phyloP scores from a whole-genome alignment of 92 coral and sea anemone genomes.

The Palythoa grandis region DNA sequence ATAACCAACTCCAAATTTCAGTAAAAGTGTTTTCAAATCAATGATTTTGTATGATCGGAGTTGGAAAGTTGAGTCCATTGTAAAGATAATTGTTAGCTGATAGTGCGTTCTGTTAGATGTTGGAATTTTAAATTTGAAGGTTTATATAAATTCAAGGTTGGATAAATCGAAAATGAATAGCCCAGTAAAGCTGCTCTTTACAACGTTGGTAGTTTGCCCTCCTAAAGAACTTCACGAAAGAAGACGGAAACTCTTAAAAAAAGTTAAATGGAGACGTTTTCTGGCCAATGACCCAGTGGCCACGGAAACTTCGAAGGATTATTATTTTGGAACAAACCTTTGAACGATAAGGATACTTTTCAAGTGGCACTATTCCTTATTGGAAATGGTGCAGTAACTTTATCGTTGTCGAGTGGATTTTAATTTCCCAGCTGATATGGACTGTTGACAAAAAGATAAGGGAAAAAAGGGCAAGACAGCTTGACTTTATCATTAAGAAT shows the following conservation, averaged over 20 bases:
- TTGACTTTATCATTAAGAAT: neutral
- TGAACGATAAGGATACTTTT: constrained; percentile 11
- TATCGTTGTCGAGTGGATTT: neutral
- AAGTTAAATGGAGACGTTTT: constrained; percentile 12
- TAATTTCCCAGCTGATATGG: neutral
- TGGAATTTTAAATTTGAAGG: neutral
- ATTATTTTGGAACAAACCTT: constrained; percentile 4
- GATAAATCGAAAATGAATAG: neutral
- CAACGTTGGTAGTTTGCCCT: neutral
- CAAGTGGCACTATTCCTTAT: neutral
- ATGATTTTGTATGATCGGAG: neutral
- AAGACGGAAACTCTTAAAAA: constrained; percentile 1
- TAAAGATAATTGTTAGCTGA: neutral
- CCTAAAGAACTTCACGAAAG: neutral
- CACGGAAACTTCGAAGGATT: neutral
- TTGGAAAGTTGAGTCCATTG: neutral
- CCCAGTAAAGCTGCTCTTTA: neutral
- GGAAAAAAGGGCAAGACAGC: neutral
- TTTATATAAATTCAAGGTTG: neutral
- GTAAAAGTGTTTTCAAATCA: neutral
- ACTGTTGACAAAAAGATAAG: neutral
- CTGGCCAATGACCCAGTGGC: neutral
- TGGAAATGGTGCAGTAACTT: neutral
- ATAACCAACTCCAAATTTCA: neutral
- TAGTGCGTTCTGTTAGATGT: neutral